Base-by-base conservation (phyloP, 2,797 vertebrate genomes). In the Geotria australis region DNA sequence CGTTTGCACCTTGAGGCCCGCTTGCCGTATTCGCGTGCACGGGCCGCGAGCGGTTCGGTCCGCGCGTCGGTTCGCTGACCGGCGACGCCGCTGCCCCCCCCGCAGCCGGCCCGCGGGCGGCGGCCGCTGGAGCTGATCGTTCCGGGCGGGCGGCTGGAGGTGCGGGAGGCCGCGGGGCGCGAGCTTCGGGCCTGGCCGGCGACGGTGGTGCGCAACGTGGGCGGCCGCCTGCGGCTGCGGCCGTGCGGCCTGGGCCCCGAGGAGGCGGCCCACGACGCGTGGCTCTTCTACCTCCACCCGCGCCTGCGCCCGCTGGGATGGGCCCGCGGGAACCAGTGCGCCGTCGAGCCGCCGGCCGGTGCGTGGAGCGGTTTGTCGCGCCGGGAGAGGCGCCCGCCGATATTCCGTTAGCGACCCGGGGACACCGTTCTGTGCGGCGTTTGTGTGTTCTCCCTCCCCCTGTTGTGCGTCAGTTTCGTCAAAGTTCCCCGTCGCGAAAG, bases 271-370 rank as follows among this genome's bases (percentile, higher is more conserved):
- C 67, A 75, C 10, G 51, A 55, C 51, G 12, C n/a, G 51, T 88
- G 85, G 83, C 69, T 85, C 5, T 98, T 85, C 70, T 98, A 93
- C 68, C 74, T 96, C 66, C 78, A 86, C 70, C 83, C 85, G 5
- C 76, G 77, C 62, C 78, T 98, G 63, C 88, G 93, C 70, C 77
- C 84, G 57, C 72, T 83, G 7, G 85, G 88, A 46, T 98, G 88
- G 89, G 81, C 85, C 63, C 68, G 73, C 68, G 76, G 82, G 14
- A 77, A 81, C 2, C 72, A 74, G 59, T 80, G 74, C 60, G 72
- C 69, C 58, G 71, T 94, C 61, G 77, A 74, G 58, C 85, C 88
- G 45, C 85, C 86, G 57, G 63, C 62, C 75, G 85, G 89, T 96
- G 15, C 12, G 15, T n/a, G 38, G 49, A 38, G 24, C 24, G 24